A percentile compares a stretch with the other conserved stretches of the same genome.
Evolutionary conservation across 1,140 invertebrate species (phyloP).

Genomic region (Hylaeus volcanicus): DNA sequence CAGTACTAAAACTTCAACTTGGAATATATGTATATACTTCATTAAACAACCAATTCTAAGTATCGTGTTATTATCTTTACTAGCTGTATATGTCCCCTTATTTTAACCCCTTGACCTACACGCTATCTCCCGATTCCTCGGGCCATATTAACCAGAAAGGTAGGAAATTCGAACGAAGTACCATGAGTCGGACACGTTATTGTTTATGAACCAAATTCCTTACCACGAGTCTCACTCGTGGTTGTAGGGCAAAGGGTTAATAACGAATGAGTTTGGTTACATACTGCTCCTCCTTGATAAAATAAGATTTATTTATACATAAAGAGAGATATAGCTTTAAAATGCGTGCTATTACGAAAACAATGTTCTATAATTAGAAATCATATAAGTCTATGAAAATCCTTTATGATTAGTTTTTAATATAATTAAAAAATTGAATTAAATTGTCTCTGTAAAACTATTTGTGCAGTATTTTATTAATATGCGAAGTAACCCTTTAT

Average conservation of each 20-base stretch:
- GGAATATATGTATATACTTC: neutral
- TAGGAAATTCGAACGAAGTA: no score
- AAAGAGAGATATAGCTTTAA: constrained; percentile 4
- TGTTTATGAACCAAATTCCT: no score
- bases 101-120: neutral
- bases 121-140: no score
- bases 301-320: constrained; percentile 18
- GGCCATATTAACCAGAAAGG: no score
- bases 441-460: neutral
- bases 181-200: no score
- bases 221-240: no score
- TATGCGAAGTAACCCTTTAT: neutral
- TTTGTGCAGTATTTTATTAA: neutral
- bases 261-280: constrained; percentile 20
- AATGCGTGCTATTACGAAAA: neutral
- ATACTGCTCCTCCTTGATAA: constrained; percentile 28
- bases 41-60: neutral
- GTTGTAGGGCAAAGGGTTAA: neutral
- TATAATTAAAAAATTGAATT: constrained; percentile 1
- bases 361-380: constrained; percentile 32
- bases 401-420: neutral
- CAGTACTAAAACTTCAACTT: constrained; percentile 10
- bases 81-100: constrained; percentile 23
- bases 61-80: constrained; percentile 9
- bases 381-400: neutral